Evolutionary conservation across 2,888 invertebrate species (phyloP).

Genomic region (Auanema sp.): DNA sequence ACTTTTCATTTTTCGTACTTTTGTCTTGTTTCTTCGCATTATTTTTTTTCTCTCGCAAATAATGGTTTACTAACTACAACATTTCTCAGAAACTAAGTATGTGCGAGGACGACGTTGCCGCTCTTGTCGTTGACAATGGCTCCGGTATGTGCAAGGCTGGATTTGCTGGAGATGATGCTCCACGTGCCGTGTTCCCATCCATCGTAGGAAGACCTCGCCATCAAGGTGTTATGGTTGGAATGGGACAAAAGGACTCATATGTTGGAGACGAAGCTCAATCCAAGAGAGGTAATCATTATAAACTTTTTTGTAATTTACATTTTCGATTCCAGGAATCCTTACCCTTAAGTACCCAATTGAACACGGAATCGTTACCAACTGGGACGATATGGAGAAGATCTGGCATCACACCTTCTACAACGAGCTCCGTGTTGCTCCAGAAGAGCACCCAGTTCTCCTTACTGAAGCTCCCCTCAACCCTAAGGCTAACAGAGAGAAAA

Average conservation of each 20-base stretch:
- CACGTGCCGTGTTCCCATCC: conserved; percentile 78
- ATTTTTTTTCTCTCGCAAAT: background rate
- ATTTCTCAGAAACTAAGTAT: conserved; percentile 20
- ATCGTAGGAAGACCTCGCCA: conserved; percentile 74
- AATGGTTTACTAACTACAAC: too few relatives aligned
- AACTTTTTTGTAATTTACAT: background rate
- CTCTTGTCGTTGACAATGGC: conserved; percentile 55
- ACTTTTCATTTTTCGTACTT: background rate
- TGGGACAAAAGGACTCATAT: conserved; percentile 66
- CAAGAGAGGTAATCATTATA: conserved; percentile 15
- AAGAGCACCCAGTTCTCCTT: conserved; percentile 87
- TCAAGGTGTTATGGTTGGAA: conserved; percentile 69
- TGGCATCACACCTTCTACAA: conserved; percentile 99
- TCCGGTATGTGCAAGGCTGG: conserved; percentile 75
- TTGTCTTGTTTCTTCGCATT: background rate
- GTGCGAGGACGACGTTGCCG: conserved; percentile 55
- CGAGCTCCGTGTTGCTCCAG: conserved; percentile 89
- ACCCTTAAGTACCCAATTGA: conserved; percentile 91
- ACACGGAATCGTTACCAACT: conserved; percentile 93
- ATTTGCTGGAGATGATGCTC: conserved; percentile 77
- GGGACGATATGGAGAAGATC: conserved; percentile 98
- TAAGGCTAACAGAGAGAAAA: conserved; percentile 91
- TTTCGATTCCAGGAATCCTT: conserved; percentile 71
- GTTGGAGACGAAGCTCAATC: conserved; percentile 62
- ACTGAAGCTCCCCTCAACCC: conserved; percentile 91